Percentiles rank a stretch among this genome's conserved stretches.
These are phyloP conservation scores for Xerus inauris DNA, from an alignment of 2,113 vertebrate genomes.

Conservation along the genomic window DNA sequence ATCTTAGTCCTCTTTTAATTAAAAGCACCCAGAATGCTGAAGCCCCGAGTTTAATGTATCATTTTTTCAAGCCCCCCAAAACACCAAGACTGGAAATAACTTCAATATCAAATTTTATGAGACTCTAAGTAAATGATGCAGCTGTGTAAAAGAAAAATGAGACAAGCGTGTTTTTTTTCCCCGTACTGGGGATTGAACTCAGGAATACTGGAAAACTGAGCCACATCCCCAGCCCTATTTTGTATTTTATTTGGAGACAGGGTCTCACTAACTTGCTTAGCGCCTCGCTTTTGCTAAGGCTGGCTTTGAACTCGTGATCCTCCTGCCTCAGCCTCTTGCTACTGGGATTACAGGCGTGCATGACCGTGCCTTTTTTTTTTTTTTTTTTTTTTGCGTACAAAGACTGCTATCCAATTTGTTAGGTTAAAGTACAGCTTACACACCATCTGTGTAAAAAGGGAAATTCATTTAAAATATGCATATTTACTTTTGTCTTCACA, in stretches of 20 bases:
- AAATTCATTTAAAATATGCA: not conserved
- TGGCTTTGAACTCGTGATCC: no score
- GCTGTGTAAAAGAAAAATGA: not conserved
- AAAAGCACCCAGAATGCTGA: not conserved
- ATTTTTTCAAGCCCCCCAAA: not conserved
- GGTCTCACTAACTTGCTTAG: no score
- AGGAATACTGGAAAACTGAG: no score
- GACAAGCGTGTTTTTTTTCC: no score
- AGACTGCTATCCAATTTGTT: not conserved
- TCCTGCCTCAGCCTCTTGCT: no score
- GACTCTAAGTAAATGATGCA: not conserved
- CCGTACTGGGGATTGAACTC: no score
- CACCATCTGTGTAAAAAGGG: not conserved
- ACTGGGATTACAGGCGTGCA: no score
- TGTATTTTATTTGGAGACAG: no score
- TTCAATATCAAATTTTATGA: not conserved
- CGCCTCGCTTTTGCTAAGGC: no score
- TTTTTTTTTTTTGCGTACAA: no score
- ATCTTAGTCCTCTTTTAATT: not conserved
- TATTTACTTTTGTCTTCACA: not conserved
- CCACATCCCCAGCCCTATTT: no score
- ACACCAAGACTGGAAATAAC: conserved; percentile 4
- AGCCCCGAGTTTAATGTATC: not conserved
- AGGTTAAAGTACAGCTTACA: not conserved
- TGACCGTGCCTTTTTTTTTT: no score